Evolutionary conservation across 2,113 vertebrate genomes (phyloP), one percentile per base, ranked within the genome.

Genomic region (Pterocles orientalis): DNA sequence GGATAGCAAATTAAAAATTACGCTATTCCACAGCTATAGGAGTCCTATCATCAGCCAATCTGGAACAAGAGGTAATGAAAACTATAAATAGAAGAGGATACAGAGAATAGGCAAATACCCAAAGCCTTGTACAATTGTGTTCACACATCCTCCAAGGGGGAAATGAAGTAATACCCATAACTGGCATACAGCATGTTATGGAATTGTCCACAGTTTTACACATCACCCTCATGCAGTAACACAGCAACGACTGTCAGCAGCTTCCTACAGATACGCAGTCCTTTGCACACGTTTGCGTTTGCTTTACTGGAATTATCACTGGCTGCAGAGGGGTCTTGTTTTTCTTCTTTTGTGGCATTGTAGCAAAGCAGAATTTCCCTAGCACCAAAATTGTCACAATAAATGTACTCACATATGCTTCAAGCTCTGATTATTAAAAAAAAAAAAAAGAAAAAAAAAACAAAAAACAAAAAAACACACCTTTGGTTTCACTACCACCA

Each of bases 161-260:
- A 96, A 95, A 91, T 88, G 68, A 96, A 88, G 90, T 79, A 62
- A 93, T 90, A 33, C 58, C 82, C 19, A 2, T 62, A 94, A 77
- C 28, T 69, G 43, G 50, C 62, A 69, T 12, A 69, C 9, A 41
- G 58, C 17, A 16, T 0, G 1, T 48, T 50, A 76, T 0, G 0
- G 82, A 82, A 87, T 82, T 56, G 69, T 68, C 87, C 78, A 45
- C 53, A 78, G 71, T 90, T 95, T 94, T 69, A 82, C 88, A 88
- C 39, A 66, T 31, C 54, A 23, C 12, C 41, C 26, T 83, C n/a
- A 26, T 20, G 18, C 7, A 60, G 64, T 20, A 66, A 33, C 91
- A 29, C 26, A 78, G 78, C 57, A 70, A 57, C 41, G 68, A 28
- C 3, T 26, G 47, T 57, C 88, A 83, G 66, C 89, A 84, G 77